Conservation (phyloP, 2,888 invertebrate genomes). For the Morinoia aosen region DNA sequence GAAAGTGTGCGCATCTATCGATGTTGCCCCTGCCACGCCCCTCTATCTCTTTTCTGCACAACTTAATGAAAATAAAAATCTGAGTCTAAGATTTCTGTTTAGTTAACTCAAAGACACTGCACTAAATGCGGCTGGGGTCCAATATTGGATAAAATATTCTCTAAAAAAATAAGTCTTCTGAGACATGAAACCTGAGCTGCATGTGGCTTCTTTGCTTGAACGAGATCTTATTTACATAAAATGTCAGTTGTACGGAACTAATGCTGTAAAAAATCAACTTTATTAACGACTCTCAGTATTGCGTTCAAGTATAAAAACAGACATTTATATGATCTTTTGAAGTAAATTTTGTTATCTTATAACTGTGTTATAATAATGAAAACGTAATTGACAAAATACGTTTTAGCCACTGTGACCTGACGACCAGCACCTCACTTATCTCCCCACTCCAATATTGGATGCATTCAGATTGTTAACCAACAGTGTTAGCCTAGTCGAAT, state of each 20-base stretch:
- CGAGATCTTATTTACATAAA: not conserved
- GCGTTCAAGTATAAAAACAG: not conserved
- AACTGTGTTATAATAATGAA: not conserved
- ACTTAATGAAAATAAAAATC: not conserved
- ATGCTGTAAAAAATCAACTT: not conserved
- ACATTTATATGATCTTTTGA: not conserved
- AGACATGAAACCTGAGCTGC: not conserved
- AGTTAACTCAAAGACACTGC: not conserved
- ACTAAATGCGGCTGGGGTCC: not conserved
- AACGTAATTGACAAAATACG: not conserved
- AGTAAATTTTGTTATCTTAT: not conserved
- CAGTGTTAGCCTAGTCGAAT: not conserved
- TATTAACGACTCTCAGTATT: not conserved
- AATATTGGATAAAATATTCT: not conserved
- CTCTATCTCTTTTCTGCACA: not conserved
- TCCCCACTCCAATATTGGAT: not conserved
- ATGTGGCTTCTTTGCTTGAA: not conserved
- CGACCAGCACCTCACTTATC: not conserved
- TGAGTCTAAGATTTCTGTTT: not conserved
- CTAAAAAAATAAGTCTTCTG: not conserved
- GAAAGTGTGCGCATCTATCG: not conserved
- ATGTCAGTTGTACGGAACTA: not conserved
- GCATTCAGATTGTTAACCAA: not conserved
- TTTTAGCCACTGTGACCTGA: not conserved
- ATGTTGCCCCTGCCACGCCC: not conserved